phyloP scores from a whole-genome alignment of 1,140 invertebrate genomes.

The Cryptotermes secundus region DNA sequence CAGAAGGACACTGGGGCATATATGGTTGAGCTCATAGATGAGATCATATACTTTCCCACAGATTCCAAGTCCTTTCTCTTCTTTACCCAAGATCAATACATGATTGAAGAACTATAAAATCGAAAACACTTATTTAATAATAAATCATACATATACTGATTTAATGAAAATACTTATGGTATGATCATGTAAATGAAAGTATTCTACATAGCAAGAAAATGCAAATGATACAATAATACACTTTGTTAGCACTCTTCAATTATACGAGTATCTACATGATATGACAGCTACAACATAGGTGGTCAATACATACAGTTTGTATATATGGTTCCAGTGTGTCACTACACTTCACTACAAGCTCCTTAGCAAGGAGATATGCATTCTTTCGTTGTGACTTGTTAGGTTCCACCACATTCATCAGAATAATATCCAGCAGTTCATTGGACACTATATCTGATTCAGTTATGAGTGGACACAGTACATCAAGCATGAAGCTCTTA shows the following conservation, averaged over 20 bases:
- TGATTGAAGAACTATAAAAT: conserved; percentile 89
- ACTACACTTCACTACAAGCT: conserved; percentile 86
- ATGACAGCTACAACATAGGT: not conserved
- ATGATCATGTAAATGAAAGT: no score
- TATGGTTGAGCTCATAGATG: conserved; percentile 95
- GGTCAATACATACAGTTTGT: conserved; percentile 70
- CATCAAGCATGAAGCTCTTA: conserved; percentile 94
- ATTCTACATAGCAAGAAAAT: no score
- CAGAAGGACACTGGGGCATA: conserved; percentile 83
- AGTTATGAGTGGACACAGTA: conserved; percentile 88
- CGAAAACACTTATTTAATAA: conserved; percentile 37
- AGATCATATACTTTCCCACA: conserved; percentile 90
- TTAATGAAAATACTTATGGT: not conserved
- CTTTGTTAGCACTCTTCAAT: no score
- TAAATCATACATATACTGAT: not conserved
- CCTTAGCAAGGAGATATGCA: conserved; percentile 87
- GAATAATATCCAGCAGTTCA: conserved; percentile 89
- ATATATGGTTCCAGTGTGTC: conserved; percentile 93
- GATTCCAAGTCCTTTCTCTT: conserved; percentile 77
- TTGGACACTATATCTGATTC: conserved; percentile 95
- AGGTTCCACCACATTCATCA: conserved; percentile 95
- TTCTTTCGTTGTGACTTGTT: conserved; percentile 88
- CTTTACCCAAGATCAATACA: conserved; percentile 87
- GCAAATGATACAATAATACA: no score
- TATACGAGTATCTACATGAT: no score